Evolutionary conservation across 1,140 invertebrate genomes (phyloP), one percentile per base, ranked within the genome.

Genomic region (Dufourea novaeangliae): DNA sequence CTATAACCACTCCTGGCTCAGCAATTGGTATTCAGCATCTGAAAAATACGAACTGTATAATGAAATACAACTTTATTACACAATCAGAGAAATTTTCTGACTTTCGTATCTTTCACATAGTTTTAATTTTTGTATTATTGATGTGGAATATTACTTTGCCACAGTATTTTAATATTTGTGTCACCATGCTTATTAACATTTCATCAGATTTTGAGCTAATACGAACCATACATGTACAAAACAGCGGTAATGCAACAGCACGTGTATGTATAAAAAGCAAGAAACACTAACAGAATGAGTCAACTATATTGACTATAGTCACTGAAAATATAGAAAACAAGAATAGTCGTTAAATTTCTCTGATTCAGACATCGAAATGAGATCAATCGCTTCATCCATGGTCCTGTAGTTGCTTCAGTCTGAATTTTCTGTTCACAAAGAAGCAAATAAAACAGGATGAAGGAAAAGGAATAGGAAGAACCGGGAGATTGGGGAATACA

Each of bases 51-150:
- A 78, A 57, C 59, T 64, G 32, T 62, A 56, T 64, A 44, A 73
- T 85, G 50, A 71, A 62, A 27, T 57, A 54, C 32, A 39, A 8
- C 44, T 27, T 54, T n/a, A 25, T 0, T 54, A 25, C 52, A 37
- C 67, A 62, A 87, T 86, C 87, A 87, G 88, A 88, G 83, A 89
- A 88, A 88, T 71, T 72, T 79, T 54, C 14, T 14, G 27, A 70
- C 20, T n/a, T 29, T 7, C 2, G 4, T 64, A 81, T 71, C 44
- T 74, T 75, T 12, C 6, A 32, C 8, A n/a, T n/a, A n/a, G n/a
- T n/a, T n/a, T n/a, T n/a, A n/a, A n/a, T n/a, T n/a, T n/a, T 74
- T 44, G 14, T 37, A 7, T 1, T 41, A 22, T 32, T 44, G 17
- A 68, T 2, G 12, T 1, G 37, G 17, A 10, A 10, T 50, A 66